Evolutionary conservation across 64 coral and sea anemone genomes (phyloP).

Genomic region (Stichodactyla helianthus): DNA sequence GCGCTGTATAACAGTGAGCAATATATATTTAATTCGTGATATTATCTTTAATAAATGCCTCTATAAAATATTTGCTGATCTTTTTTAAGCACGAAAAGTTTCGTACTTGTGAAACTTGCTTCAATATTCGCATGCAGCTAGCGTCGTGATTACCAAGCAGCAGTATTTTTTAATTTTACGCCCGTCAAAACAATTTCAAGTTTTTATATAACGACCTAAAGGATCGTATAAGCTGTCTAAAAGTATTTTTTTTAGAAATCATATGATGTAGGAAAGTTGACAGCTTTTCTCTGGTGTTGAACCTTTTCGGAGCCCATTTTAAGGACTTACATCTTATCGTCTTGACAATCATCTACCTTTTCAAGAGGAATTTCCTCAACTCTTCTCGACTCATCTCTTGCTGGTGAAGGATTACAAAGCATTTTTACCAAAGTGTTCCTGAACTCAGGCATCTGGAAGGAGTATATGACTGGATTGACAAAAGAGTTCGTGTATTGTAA

Average conservation of each 20-base stretch:
- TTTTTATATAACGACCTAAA: no score
- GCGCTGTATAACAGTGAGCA: no score
- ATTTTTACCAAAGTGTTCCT: conserved; percentile 21
- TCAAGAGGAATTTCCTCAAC: conserved; percentile 38
- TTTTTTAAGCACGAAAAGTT: not conserved
- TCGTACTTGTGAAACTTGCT: not conserved
- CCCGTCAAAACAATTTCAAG: no score
- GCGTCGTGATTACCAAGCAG: not conserved
- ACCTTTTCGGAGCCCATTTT: not conserved
- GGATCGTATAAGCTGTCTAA: no score
- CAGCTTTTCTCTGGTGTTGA: no score
- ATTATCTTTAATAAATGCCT: not conserved
- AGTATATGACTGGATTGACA: conserved; percentile 62
- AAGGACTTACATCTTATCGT: not conserved
- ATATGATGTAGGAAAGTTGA: not conserved
- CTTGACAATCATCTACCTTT: not conserved
- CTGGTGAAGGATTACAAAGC: conserved; percentile 7
- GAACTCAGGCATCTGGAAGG: conserved; percentile 64
- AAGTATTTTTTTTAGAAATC: no score
- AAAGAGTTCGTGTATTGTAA: conserved; percentile 61
- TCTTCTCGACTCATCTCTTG: conserved; percentile 26
- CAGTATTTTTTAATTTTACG: no score
- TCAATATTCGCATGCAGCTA: not conserved
- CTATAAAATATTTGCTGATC: not conserved
- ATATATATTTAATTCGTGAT: not conserved